Conservation (phyloP, 2,113 vertebrate genomes). For the Pristiophorus japonicus region DNA sequence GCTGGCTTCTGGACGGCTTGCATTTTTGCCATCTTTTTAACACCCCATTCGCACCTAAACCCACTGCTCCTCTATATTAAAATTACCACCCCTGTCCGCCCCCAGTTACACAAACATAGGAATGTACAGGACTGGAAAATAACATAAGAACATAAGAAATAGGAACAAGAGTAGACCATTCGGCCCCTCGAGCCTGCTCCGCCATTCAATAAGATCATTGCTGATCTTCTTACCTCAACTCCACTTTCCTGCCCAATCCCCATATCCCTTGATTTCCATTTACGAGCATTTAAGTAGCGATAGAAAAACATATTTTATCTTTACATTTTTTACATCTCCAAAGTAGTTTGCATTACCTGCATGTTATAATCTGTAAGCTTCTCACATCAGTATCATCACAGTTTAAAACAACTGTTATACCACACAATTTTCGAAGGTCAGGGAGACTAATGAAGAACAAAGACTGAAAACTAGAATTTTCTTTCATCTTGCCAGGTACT, state of each 20-base stretch:
- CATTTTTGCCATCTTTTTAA: no score
- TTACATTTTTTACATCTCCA: neutral
- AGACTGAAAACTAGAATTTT: conserved; percentile 50
- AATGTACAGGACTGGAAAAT: neutral
- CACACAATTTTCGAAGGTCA: conserved; percentile 62
- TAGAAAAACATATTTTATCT: neutral
- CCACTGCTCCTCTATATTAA: no score
- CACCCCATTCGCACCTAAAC: no score
- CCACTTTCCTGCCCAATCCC: no score
- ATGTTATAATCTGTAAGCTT: conserved; percentile 65
- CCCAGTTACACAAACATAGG: neutral
- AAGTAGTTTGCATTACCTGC: conserved; percentile 61
- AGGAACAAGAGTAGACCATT: no score
- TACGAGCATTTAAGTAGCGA: neutral
- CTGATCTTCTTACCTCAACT: no score
- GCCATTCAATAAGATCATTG: no score
- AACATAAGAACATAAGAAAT: no score
- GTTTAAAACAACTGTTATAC: conserved; percentile 54
- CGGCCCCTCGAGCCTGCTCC: no score
- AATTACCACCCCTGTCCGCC: no score
- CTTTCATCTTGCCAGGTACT: neutral
- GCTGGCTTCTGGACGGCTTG: no score
- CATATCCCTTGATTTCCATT: no score
- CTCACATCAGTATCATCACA: conserved; percentile 52
- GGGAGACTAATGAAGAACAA: conserved; percentile 68